These are phyloP conservation scores for Coregonus suidteri DNA, from an alignment of 2,797 vertebrate species.

Conservation along the genomic window DNA sequence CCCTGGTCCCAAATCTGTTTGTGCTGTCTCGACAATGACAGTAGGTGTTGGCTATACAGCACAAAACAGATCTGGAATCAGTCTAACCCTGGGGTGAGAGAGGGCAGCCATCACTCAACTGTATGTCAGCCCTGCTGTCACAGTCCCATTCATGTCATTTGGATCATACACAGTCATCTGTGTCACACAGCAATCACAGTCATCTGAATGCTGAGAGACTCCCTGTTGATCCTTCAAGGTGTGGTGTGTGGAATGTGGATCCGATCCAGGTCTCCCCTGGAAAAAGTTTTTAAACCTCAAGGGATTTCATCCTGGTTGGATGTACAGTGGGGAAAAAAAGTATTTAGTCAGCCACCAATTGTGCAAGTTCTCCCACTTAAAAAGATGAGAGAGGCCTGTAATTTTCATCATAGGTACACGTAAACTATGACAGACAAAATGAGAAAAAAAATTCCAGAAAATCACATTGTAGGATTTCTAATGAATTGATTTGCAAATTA, in stretches of 20 bases:
- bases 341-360: no score
- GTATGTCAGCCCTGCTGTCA: background rate
- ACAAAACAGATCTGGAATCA: background rate
- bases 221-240: background rate
- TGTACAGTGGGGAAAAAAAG: background rate
- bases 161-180: background rate
- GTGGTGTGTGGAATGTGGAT: background rate
- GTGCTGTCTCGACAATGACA: background rate
- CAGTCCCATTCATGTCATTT: background rate
- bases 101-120: conserved; percentile 31
- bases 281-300: background rate
- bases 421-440: no score
- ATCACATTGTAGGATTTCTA: no score
- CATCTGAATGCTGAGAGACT: background rate
- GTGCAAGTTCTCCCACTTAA: no score
- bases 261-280: no score
- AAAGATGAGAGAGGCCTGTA: no score
- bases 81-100: background rate
- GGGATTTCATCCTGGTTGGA: background rate
- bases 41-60: background rate
- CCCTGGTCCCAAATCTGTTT: background rate
- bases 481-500: no score
- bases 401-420: no score
- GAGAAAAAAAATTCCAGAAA: no score
- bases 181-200: background rate